Percentiles rank a stretch among this genome's conserved stretches.
Evolutionary conservation across 2,113 vertebrate genomes (phyloP).

Genomic region (Hippocampus barbouri): DNA sequence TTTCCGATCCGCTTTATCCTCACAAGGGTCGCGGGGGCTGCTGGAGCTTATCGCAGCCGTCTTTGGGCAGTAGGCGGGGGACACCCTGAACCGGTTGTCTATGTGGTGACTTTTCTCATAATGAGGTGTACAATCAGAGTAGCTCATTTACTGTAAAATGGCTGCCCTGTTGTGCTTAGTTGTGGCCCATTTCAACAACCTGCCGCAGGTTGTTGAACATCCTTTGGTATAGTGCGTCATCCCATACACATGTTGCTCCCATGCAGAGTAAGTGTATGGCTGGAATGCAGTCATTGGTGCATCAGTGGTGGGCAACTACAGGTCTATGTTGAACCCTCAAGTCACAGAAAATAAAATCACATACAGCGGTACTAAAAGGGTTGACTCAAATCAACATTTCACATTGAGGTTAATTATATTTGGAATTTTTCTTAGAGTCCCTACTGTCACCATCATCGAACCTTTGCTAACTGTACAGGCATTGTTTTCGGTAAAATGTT

Average conservation of each 20-base stretch:
- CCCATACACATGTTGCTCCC: conserved; percentile 53
- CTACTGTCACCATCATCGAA: neutral
- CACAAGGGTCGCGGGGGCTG: too few relatives aligned
- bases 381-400: neutral
- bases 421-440: neutral
- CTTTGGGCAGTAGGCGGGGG: too few relatives aligned
- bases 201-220: conserved; percentile 50
- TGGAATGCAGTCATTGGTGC: conserved; percentile 50
- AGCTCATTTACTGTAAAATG: conserved; percentile 55
- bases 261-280: conserved; percentile 53
- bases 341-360: neutral
- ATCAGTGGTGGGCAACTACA: conserved; percentile 57
- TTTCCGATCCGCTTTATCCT: too few relatives aligned
- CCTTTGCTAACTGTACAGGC: neutral
- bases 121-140: conserved; percentile 42
- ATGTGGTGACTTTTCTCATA: conserved; percentile 49
- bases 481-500: too few relatives aligned
- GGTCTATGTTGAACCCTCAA: neutral
- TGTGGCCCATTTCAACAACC: conserved; percentile 48
- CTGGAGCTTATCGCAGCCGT: too few relatives aligned
- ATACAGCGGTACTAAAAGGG: neutral
- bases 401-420: neutral
- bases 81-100: neutral
- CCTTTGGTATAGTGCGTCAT: conserved; percentile 53
- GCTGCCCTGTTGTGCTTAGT: conserved; percentile 57